These are phyloP conservation scores for Carcina quercana DNA, from an alignment of 2,888 invertebrate species.

Conservation along the genomic window DNA sequence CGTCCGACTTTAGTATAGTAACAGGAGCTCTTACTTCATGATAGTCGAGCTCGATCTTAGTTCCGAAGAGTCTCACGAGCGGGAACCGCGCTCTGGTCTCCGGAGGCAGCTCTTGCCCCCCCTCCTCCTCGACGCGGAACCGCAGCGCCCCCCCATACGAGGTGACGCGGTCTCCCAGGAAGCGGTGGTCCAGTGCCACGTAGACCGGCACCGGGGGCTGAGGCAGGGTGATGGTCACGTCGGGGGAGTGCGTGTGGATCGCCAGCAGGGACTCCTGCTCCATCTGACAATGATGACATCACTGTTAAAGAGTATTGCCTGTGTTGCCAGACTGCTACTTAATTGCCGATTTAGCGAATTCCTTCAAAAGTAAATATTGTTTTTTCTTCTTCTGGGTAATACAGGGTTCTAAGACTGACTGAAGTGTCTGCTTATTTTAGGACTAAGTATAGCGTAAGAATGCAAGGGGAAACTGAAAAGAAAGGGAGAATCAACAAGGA, in stretches of 20 bases:
- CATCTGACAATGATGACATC: conserved; percentile 36
- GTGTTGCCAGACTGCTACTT: no score
- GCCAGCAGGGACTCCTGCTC: conserved; percentile 54
- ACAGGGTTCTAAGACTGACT: no score
- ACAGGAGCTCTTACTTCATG: conserved; percentile 70
- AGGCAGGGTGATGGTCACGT: conserved; percentile 53
- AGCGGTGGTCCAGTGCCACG: conserved; percentile 86
- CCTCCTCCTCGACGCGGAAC: conserved; percentile 82
- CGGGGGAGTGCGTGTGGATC: conserved; percentile 49
- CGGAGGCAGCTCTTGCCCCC: conserved; percentile 69
- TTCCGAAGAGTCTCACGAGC: conserved; percentile 87
- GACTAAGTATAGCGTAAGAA: no score
- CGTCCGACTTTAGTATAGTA: no score
- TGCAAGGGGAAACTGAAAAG: no score
- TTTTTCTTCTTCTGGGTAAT: no score
- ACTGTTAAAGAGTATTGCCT: no score
- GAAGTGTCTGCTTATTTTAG: no score
- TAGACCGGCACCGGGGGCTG: conserved; percentile 81
- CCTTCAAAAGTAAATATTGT: no score
- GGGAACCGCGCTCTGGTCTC: conserved; percentile 80
- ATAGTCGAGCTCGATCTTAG: conserved; percentile 84
- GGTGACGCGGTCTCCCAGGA: conserved; percentile 89
- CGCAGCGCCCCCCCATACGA: conserved; percentile 94
- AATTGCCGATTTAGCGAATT: no score
- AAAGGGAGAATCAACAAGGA: no score